Conservation (phyloP, 2,888 invertebrate species). For the Elegia similella region DNA sequence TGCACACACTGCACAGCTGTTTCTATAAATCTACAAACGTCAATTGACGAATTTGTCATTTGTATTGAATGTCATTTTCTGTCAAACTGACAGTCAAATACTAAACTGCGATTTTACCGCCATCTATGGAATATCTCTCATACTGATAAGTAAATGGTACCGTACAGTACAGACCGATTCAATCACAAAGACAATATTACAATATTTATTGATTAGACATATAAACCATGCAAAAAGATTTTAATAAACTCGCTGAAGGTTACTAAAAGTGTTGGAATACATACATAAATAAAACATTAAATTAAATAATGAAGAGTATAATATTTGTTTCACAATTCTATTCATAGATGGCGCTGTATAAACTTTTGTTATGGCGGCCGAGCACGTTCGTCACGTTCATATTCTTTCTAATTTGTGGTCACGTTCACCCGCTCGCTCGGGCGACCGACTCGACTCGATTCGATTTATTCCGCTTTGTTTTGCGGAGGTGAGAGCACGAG, state of each 20-base stretch:
- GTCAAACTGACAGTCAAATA: not conserved
- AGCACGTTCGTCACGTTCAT: slow-evolving; percentile 25
- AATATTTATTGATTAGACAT: too few relatives aligned
- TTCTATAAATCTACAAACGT: slow-evolving; percentile 24
- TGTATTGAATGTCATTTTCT: not conserved
- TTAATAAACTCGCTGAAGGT: too few relatives aligned
- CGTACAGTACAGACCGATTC: too few relatives aligned
- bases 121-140: too few relatives aligned
- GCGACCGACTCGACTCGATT: slow-evolving; percentile 31
- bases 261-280: too few relatives aligned
- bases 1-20: slow-evolving; percentile 26
- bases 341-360: slow-evolving; percentile 47
- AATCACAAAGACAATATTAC: too few relatives aligned
- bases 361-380: slow-evolving; percentile 49
- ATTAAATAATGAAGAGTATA: not conserved
- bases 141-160: too few relatives aligned
- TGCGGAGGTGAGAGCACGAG: slow-evolving; percentile 76
- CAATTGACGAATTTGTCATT: slow-evolving; percentile 18
- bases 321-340: not conserved
- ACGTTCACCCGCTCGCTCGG: slow-evolving; percentile 38
- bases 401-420: slow-evolving; percentile 55
- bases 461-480: slow-evolving; percentile 76
- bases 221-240: too few relatives aligned
- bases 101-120: too few relatives aligned
- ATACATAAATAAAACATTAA: not conserved